These are phyloP conservation scores for Oenanthe oenanthe DNA, from an alignment of 2,113 vertebrate species.

Conservation along the genomic window DNA sequence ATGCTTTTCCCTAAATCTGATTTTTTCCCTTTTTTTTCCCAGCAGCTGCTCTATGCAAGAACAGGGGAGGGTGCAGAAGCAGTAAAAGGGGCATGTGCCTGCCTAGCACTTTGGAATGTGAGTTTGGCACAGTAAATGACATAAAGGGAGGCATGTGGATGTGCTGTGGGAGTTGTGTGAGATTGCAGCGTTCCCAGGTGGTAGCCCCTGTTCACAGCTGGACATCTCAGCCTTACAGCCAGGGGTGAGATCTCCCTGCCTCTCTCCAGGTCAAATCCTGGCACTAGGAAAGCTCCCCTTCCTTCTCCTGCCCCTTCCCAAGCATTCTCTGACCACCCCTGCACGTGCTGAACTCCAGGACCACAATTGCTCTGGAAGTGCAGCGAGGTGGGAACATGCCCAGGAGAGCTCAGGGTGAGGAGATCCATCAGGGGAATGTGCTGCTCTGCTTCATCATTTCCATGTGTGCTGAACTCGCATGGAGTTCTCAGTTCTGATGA, in stretches of 20 bases:
- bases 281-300: neutral
- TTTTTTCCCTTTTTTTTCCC: neutral
- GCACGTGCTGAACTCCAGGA: accelerated
- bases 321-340: neutral
- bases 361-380: neutral
- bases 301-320: neutral
- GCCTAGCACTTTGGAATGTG: accelerated
- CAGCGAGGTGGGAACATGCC: neutral
- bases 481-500: constrained; percentile 25
- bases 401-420: neutral
- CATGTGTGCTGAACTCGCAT: neutral
- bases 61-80: neutral
- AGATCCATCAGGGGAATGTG: neutral
- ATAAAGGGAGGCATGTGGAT: neutral
- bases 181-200: neutral
- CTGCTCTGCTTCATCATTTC: constrained; percentile 35
- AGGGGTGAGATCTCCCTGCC: accelerated
- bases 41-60: neutral
- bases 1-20: neutral
- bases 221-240: neutral
- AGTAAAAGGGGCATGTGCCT: neutral
- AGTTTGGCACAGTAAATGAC: neutral
- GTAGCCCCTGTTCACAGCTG: neutral
- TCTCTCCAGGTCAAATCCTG: neutral
- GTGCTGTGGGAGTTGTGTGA: neutral